A percentile compares a stretch with the other conserved stretches of the same genome.
These are phyloP conservation scores for Poeciliopsis retropinna DNA, from an alignment of 2,113 vertebrate genomes.

Conservation along the genomic window DNA sequence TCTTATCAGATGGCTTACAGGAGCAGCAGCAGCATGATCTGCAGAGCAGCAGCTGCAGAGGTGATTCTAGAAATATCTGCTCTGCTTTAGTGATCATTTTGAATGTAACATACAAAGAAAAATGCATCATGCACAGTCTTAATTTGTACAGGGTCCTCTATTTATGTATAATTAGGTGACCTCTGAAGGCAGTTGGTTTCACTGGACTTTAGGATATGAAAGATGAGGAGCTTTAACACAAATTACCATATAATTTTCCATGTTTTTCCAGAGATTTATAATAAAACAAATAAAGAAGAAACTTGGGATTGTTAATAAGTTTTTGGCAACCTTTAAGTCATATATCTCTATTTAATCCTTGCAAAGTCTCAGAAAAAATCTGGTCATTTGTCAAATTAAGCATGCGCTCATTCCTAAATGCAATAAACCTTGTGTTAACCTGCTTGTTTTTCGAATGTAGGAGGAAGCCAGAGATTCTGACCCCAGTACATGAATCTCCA, in stretches of 20 bases:
- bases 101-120: background rate
- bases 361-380: background rate
- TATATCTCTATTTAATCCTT: background rate
- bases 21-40: conserved; percentile 57
- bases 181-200: background rate
- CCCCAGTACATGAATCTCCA: no score
- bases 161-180: background rate
- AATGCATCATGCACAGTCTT: no score
- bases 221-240: background rate
- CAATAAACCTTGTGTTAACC: background rate
- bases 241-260: background rate
- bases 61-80: conserved; percentile 22
- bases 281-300: background rate
- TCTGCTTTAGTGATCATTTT: conserved; percentile 17
- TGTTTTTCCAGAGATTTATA: background rate
- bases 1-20: conserved; percentile 72
- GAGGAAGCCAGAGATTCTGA: background rate
- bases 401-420: background rate
- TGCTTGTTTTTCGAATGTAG: background rate
- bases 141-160: background rate
- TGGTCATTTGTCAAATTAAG: background rate
- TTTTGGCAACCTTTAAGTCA: background rate
- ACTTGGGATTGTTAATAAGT: background rate
- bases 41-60: conserved; percentile 42
- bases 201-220: background rate